Percentiles rank a stretch among this genome's conserved stretches.
phyloP scores from a whole-genome alignment of 1,140 invertebrate species.

The Mactra quadrangularis region DNA sequence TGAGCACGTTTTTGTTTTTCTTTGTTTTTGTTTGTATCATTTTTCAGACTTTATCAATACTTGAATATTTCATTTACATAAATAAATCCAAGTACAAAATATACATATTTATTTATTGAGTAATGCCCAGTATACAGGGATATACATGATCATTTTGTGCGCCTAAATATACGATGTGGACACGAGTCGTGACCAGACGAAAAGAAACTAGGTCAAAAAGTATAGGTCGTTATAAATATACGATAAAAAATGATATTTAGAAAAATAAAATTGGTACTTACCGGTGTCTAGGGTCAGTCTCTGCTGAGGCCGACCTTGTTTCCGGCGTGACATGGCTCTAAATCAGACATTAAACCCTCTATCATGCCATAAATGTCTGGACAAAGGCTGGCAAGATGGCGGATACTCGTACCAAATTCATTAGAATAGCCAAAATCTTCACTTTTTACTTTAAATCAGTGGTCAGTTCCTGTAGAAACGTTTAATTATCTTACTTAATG shows the following conservation, averaged over 20 bases:
- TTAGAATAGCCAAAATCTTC: conserved; percentile 61
- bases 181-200: conserved; percentile 46
- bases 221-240: too few relatives aligned
- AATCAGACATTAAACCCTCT: conserved; percentile 76
- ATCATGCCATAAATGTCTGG: conserved; percentile 71
- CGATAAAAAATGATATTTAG: too few relatives aligned
- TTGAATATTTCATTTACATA: too few relatives aligned
- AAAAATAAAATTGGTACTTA: conserved; percentile 65
- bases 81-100: too few relatives aligned
- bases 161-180: conserved; percentile 34
- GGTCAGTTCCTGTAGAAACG: conserved; percentile 42
- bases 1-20: too few relatives aligned
- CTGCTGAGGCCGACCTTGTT: conserved; percentile 81
- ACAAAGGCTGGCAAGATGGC: conserved; percentile 82
- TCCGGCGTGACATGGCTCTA: conserved; percentile 79
- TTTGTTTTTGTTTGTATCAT: too few relatives aligned
- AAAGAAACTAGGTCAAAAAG: conserved; percentile 46
- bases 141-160: background rate
- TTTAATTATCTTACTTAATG: conserved; percentile 27
- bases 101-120: too few relatives aligned
- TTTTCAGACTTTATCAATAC: too few relatives aligned
- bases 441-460: conserved; percentile 30
- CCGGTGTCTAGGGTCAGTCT: conserved; percentile 78
- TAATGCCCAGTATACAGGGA: too few relatives aligned
- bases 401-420: conserved; percentile 71